A percentile compares a stretch with the other conserved stretches of the same genome.
phyloP scores from a whole-genome alignment of 2,888 invertebrate genomes.

The Nomada lathburiana region DNA sequence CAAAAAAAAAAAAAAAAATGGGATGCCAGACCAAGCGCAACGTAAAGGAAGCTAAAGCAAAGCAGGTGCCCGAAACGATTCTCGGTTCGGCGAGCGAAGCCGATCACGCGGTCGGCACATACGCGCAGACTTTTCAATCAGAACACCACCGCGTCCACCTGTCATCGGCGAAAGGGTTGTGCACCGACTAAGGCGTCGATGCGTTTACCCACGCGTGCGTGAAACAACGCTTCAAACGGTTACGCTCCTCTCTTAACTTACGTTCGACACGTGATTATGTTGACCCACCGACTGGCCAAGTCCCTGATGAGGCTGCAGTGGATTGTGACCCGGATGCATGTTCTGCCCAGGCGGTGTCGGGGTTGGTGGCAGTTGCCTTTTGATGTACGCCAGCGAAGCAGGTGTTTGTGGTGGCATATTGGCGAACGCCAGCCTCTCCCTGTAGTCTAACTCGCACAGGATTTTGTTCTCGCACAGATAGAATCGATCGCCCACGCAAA shows the following conservation, averaged over 20 bases:
- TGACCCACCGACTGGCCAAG: conserved; percentile 80
- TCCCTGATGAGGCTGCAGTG: conserved; percentile 79
- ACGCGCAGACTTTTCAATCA: conserved; percentile 16
- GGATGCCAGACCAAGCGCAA: no score
- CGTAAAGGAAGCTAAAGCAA: neutral
- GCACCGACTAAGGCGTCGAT: conserved; percentile 8
- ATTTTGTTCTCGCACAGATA: conserved; percentile 99
- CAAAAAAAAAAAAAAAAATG: no score
- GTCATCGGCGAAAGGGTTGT: neutral
- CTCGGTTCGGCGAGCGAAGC: conserved; percentile 1
- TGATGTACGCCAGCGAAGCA: conserved; percentile 91
- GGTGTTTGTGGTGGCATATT: conserved; percentile 97
- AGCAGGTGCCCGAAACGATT: neutral
- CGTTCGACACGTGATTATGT: conserved; percentile 82
- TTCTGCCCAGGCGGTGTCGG: conserved; percentile 81
- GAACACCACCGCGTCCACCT: conserved; percentile 2
- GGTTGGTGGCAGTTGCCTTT: conserved; percentile 87
- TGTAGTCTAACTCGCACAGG: conserved; percentile 98
- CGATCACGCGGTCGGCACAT: neutral
- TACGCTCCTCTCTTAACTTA: conserved; percentile 70
- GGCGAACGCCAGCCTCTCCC: conserved; percentile 97
- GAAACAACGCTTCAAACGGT: conserved; percentile 34
- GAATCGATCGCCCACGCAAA: conserved; percentile 98
- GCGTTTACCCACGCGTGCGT: conserved; percentile 25
- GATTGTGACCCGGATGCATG: conserved; percentile 80